Evolutionary conservation across 2,888 invertebrate genomes (phyloP).

Genomic region (Drosophila robusta): DNA sequence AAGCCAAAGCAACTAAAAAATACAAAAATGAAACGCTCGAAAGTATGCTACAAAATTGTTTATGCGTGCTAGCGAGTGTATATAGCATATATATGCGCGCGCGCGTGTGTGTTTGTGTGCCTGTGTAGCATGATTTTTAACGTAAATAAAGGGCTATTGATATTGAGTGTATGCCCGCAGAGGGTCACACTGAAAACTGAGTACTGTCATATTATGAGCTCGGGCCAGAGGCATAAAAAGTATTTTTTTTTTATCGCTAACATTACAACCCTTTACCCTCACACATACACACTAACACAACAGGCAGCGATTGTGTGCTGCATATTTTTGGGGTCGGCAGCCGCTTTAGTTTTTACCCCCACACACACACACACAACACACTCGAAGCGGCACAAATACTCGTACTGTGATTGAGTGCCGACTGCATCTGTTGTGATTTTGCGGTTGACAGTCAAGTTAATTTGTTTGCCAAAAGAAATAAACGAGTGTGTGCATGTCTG

Average conservation of each 20-base stretch:
- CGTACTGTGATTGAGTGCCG: slow-evolving; percentile 67
- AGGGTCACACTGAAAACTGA: slow-evolving; percentile 19
- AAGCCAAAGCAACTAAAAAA: slow-evolving; percentile 23
- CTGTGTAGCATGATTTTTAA: slow-evolving; percentile 46
- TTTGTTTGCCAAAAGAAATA: slow-evolving; percentile 57
- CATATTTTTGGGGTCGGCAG: slow-evolving; percentile 48
- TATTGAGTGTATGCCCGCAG: slow-evolving; percentile 47
- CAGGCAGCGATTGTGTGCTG: slow-evolving; percentile 10
- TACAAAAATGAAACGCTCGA: slow-evolving; percentile 35
- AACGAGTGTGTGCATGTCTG: slow-evolving; percentile 6
- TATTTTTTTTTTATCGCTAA: slow-evolving; percentile 64
- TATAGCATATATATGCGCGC: slow-evolving; percentile 1
- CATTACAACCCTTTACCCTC: slow-evolving; percentile 50
- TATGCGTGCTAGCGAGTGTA: slow-evolving; percentile 26
- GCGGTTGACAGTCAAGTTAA: slow-evolving; percentile 76
- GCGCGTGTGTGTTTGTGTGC: slow-evolving; percentile 9
- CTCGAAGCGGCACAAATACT: slow-evolving; percentile 61
- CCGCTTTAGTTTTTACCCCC: slow-evolving; percentile 49
- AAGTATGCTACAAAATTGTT: slow-evolving; percentile 71
- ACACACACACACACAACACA: slow-evolving; percentile 34
- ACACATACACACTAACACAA: slow-evolving; percentile 1
- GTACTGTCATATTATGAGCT: slow-evolving; percentile 65
- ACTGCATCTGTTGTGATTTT: slow-evolving; percentile 77
- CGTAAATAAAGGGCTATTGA: slow-evolving; percentile 71
- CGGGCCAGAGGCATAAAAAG: slow-evolving; percentile 57